Evolutionary conservation across 2,797 vertebrate genomes (phyloP), one percentile per base, ranked within the genome.

Genomic region (Astyanax mexicanus): DNA sequence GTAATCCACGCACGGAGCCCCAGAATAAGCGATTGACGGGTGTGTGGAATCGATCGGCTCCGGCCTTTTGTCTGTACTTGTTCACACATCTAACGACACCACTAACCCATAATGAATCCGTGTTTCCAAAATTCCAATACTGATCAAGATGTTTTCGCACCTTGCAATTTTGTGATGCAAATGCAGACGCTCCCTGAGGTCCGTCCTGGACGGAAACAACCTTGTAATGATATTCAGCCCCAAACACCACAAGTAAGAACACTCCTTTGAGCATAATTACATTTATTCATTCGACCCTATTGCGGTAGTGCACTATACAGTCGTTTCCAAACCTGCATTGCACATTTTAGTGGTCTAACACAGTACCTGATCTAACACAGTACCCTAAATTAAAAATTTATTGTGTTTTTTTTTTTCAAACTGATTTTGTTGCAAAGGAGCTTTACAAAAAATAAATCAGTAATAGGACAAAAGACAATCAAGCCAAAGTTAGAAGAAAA

Each of bases 1-100:
- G 88, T 87, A 86, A 87, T 84, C 82, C 83, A 80, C 80, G 80
- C 86, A 61, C 87, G 86, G 85, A 81, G 61, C 44, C 89, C 84
- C 84, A 87, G 87, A 92, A 90, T 83, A 86, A 88, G 80, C 71
- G 89, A 91, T 86, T 85, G 81, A 86, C 91, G 84, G 90, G 40
- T 83, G 72, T 69, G 72, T 66, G 55, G 58, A 83, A 85, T 86
- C 49, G 79, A 88, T 87, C 21, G 15, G 19, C 29, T 40, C 54
- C 65, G 72, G 65, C 75, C 71, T 71, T 75, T 72, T 83, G 78
- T 78, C 80, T 64, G 35, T 8, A 45, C 66, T 70, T 55, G 66
- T 83, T 74, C 75, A 69, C 66, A 40, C 35, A 54, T 71, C 51
- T 52, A 15, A 27, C 19, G 27, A 61, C 78, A 58, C 81, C 72